These are phyloP conservation scores for Psilopsiagon aurifrons DNA, from an alignment of 2,113 vertebrate species.

Conservation along the genomic window DNA sequence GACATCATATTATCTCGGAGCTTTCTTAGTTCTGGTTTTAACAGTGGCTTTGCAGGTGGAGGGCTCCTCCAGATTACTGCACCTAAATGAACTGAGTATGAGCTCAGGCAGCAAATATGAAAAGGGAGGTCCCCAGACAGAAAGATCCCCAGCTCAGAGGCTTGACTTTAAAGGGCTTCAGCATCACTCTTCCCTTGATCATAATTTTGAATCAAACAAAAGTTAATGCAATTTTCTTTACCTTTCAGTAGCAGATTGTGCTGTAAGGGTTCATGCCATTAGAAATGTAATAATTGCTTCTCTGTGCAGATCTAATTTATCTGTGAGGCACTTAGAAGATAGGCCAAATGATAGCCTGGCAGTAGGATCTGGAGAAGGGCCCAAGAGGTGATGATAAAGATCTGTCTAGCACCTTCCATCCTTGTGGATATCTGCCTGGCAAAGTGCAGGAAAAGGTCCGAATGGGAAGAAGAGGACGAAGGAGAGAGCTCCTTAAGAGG, in stretches of 20 bases:
- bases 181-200: background rate
- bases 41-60: background rate
- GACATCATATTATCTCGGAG: background rate
- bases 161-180: conserved; percentile 29
- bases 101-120: background rate
- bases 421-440: background rate
- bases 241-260: conserved; percentile 47
- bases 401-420: conserved; percentile 51
- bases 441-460: background rate
- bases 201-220: conserved; percentile 56
- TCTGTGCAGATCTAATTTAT: conserved; percentile 58
- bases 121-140: background rate
- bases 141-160: background rate
- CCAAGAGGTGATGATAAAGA: conserved; percentile 47
- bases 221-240: conserved; percentile 63
- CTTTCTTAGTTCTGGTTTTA: background rate
- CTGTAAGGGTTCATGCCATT: conserved; percentile 51
- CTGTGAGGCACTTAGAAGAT: conserved; percentile 55
- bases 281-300: conserved; percentile 67
- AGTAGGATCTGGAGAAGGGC: conserved; percentile 22
- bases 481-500: background rate
- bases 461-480: background rate
- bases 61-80: background rate
- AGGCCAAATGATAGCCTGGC: conserved; percentile 29
- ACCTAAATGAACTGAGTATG: background rate